Evolutionary conservation across 2,888 invertebrate genomes (phyloP).

Genomic region (Rotaria magnacalcarata): DNA sequence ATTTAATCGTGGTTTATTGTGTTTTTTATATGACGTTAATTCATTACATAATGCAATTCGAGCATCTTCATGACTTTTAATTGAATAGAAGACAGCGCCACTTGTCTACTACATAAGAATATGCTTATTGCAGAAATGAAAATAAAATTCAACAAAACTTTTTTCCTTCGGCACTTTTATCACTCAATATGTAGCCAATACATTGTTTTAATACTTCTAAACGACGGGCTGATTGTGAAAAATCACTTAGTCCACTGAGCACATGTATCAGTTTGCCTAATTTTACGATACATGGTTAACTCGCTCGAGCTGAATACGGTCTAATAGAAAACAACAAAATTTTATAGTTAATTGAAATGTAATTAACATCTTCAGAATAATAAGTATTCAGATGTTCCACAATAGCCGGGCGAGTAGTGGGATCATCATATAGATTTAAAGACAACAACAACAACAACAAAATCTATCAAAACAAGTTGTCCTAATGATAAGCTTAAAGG

Average conservation of each 20-base stretch:
- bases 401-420: too few relatives aligned
- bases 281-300: not conserved
- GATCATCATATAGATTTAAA: too few relatives aligned
- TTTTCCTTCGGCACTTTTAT: constrained; percentile 89
- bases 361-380: too few relatives aligned
- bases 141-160: constrained; percentile 63
- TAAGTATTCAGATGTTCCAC: too few relatives aligned
- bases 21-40: constrained; percentile 77
- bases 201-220: constrained; percentile 84
- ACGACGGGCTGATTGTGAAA: constrained; percentile 66
- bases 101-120: not conserved
- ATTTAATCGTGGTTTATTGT: constrained; percentile 79
- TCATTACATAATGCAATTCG: constrained; percentile 81
- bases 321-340: not conserved
- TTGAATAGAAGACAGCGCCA: constrained; percentile 18
- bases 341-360: too few relatives aligned
- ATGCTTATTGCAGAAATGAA: too few relatives aligned
- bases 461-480: too few relatives aligned
- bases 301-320: not conserved
- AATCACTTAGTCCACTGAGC: constrained; percentile 2
- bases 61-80: constrained; percentile 63
- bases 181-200: constrained; percentile 88
- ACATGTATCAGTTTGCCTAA: not conserved
- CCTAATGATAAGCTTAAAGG: too few relatives aligned
- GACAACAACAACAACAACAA: too few relatives aligned